Evolutionary conservation across 1,140 invertebrate species (phyloP).

Genomic region (Cotesia chilonis): DNA sequence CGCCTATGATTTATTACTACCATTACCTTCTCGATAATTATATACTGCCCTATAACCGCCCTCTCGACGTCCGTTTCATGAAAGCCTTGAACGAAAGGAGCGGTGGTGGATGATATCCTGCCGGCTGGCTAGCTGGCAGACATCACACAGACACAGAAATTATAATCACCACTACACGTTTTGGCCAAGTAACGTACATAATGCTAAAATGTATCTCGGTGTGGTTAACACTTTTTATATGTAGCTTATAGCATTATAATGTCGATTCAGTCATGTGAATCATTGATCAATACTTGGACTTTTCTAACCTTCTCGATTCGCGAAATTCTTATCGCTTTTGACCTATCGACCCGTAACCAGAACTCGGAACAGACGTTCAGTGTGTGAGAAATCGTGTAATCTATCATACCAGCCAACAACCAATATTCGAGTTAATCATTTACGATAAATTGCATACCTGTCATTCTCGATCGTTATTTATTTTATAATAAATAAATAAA

Average conservation of each 20-base stretch:
- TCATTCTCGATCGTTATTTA: slow-evolving; percentile 10
- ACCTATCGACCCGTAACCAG: slow-evolving; percentile 26
- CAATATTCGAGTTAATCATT: background rate
- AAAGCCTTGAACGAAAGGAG: slow-evolving; percentile 33
- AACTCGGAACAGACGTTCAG: slow-evolving; percentile 22
- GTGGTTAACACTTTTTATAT: slow-evolving; percentile 1
- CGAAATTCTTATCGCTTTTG: slow-evolving; percentile 34
- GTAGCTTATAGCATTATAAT: slow-evolving; percentile 13
- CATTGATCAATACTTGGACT: slow-evolving; percentile 21
- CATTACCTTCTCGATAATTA: slow-evolving; percentile 66
- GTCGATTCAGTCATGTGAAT: slow-evolving; percentile 18
- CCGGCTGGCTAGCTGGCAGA: slow-evolving; percentile 38
- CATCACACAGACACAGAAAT: slow-evolving; percentile 13
- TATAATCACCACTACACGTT: slow-evolving; percentile 10
- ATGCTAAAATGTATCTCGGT: background rate
- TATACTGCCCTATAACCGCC: slow-evolving; percentile 62
- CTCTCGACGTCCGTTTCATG: slow-evolving; percentile 38
- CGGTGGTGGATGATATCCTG: slow-evolving; percentile 40
- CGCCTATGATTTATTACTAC: slow-evolving; percentile 66
- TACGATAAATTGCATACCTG: slow-evolving; percentile 15
- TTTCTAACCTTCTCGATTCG: slow-evolving; percentile 1
- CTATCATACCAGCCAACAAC: slow-evolving; percentile 3
- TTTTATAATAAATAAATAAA: background rate
- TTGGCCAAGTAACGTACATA: background rate
- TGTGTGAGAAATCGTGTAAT: slow-evolving; percentile 34